phyloP scores from a whole-genome alignment of 2,113 vertebrate species.

The Ariopsis seemanni region DNA sequence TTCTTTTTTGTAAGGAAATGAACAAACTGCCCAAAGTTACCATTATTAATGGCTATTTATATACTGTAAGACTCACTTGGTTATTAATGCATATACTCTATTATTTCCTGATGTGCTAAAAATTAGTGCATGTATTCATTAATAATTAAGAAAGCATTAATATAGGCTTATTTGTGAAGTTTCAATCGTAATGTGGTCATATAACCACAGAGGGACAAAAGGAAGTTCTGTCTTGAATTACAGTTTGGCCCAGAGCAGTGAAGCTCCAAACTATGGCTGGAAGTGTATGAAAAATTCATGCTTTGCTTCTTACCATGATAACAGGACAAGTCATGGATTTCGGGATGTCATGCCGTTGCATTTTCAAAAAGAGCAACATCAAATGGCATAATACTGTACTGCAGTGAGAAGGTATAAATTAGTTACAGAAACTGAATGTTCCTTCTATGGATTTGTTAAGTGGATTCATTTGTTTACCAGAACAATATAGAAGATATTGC shows the following conservation, averaged over 20 bases:
- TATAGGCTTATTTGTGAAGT: not conserved
- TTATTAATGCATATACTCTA: not conserved
- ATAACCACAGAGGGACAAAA: not conserved
- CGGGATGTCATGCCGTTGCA: not conserved
- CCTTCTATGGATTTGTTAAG: not conserved
- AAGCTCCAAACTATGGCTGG: not conserved
- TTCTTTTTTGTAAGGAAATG: not conserved
- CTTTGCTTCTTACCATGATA: not conserved
- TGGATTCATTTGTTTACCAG: not conserved
- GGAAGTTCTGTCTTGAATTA: not conserved
- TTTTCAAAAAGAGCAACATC: not conserved
- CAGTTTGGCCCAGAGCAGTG: not conserved
- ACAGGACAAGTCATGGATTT: conserved; percentile 24
- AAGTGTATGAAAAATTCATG: conserved; percentile 7
- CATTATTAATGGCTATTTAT: not conserved
- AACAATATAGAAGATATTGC: not conserved
- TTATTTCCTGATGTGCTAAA: not conserved
- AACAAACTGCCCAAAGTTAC: not conserved
- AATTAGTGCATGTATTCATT: not conserved
- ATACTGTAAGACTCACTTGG: not conserved
- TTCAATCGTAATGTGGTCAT: not conserved
- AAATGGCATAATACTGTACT: not conserved
- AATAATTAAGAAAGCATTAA: not conserved
- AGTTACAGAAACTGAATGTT: not conserved
- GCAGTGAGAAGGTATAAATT: not conserved